Percentiles rank a stretch among this genome's conserved stretches.
phyloP scores from a whole-genome alignment of 2,797 vertebrate species.

The Ctenopoma kingsleyae region DNA sequence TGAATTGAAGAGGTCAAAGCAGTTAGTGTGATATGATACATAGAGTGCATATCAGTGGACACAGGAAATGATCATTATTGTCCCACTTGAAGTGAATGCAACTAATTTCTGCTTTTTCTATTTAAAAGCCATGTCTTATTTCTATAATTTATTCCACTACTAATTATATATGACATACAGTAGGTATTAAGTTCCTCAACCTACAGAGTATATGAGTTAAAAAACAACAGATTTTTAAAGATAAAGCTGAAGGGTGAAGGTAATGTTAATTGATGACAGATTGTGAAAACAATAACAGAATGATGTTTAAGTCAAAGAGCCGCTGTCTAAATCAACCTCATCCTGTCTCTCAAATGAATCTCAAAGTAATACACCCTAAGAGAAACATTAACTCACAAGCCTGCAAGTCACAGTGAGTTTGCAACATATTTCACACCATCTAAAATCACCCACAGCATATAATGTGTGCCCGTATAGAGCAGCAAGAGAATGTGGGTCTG shows the following conservation, averaged over 20 bases:
- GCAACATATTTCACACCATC: constrained; percentile 13
- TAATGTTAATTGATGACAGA: constrained; percentile 22
- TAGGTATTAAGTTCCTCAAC: background rate
- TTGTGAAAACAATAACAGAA: constrained; percentile 19
- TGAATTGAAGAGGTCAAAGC: constrained; percentile 34
- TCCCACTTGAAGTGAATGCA: constrained; percentile 22
- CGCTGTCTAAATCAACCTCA: constrained; percentile 9
- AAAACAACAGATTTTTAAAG: background rate
- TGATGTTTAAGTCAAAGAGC: constrained; percentile 17
- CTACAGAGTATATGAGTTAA: background rate
- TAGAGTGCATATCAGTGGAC: constrained; percentile 12
- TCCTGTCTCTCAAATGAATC: constrained; percentile 10
- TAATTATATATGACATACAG: constrained; percentile 1
- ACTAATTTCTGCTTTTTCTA: constrained; percentile 19
- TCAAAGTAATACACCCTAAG: constrained; percentile 1
- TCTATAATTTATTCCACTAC: constrained; percentile 13
- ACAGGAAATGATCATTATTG: constrained; percentile 30
- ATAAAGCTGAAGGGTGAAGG: constrained; percentile 12
- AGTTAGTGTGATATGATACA: constrained; percentile 28
- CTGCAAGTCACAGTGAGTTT: background rate
- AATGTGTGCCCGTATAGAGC: constrained; percentile 15
- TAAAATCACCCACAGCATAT: constrained; percentile 8
- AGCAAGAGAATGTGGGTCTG: constrained; percentile 25
- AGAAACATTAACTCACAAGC: constrained; percentile 6
- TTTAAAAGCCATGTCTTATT: constrained; percentile 29